Evolutionary conservation across 2,797 vertebrate species (phyloP), one percentile per base, ranked within the genome.

Genomic region (Peromyscus nudipes): DNA sequence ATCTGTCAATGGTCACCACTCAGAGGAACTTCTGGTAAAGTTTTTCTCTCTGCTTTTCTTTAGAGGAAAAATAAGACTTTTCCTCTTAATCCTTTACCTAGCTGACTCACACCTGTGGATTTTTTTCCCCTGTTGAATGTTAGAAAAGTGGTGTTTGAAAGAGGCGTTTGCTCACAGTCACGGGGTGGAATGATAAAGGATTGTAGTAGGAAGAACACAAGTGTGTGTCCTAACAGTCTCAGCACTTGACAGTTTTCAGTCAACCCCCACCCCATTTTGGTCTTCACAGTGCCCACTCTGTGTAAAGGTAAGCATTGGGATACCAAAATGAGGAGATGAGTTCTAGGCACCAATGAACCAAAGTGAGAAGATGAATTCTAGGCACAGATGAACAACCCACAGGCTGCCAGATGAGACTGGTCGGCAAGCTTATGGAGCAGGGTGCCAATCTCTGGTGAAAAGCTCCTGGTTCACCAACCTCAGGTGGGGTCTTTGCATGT

Each of bases 241-340:
- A 37, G 71, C 4, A 76, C 19, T 76, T 76, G 83, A 34, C 34
- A 65, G 27, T 55, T 84, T 37, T 80, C 31, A 14, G 25, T 23
- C 19, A 86, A 21, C 14, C 76, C 37, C 0, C 0, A 43, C 55
- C 9, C n/a, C 0, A 0, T 43, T 69, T 60, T 76, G 29, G 25
- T 23, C 23, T n/a, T 25, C 23, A 52, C 4, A 16, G 21, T 9
- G 25, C 6, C 29, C 29, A 37, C 40, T 23, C 31, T 25, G 27
- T 34, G 77, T 31, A 69, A 67, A 83, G 12, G 31, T 29, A n/a
- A n/a, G 9, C 34, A 17, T 4, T 62, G 75, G 83, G 46, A 4
- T 4, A 9, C n/a, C 60, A 62, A 6, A 55, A 60, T 25, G 25
- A 76, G 37, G 62, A 21, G 52, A 29, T 23, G 12, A 77, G 11